Evolutionary conservation across 2,888 invertebrate genomes (phyloP).

Genomic region (Drosophila histrio): DNA sequence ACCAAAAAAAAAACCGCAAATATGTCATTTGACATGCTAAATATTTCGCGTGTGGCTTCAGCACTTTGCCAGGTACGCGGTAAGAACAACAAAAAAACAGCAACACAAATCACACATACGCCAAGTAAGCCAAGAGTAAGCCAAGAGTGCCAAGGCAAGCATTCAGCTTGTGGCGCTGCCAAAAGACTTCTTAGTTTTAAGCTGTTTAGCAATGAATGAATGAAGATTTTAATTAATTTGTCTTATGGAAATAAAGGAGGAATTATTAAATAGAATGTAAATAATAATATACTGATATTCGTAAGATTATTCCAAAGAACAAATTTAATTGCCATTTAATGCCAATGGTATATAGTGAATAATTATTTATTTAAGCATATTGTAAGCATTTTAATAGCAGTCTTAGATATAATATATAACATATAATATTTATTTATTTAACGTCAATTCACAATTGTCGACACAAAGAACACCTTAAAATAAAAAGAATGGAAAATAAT

Average conservation of each 20-base stretch:
- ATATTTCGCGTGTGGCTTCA: slow-evolving; percentile 68
- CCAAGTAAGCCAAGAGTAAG: slow-evolving; percentile 36
- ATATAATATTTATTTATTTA: no score
- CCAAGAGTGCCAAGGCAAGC: slow-evolving; percentile 3
- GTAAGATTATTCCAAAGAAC: no score
- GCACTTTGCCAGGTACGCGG: slow-evolving; percentile 50
- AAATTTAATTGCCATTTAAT: no score
- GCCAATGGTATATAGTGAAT: no score
- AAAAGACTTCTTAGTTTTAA: neutral
- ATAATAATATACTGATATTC: no score
- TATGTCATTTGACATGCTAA: slow-evolving; percentile 81
- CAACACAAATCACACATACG: slow-evolving; percentile 46
- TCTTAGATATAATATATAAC: no score
- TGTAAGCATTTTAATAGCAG: no score
- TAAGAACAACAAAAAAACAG: slow-evolving; percentile 25
- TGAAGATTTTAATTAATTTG: neutral
- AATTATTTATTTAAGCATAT: no score
- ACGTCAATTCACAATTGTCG: no score
- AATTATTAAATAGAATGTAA: no score
- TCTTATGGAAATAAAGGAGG: neutral
- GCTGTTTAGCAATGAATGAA: neutral
- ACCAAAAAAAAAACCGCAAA: slow-evolving; percentile 65
- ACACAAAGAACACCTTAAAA: no score
- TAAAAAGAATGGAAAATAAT: no score
- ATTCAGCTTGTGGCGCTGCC: neutral